Evolutionary conservation across 2,113 vertebrate species (phyloP).

Genomic region (Datnioides undecimradiatus): DNA sequence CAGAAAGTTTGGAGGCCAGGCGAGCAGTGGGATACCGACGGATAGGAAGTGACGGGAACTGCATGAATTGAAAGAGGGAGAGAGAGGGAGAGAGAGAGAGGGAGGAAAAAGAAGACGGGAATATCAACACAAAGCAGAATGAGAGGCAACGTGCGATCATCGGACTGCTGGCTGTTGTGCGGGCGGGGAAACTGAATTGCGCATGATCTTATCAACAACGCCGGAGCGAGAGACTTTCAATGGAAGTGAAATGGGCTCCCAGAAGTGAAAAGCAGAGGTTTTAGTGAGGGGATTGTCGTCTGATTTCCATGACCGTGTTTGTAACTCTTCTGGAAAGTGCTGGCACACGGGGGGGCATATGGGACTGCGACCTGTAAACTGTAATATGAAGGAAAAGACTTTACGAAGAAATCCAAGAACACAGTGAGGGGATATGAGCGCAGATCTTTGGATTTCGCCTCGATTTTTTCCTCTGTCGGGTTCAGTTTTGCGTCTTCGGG

Average conservation of each 20-base stretch:
- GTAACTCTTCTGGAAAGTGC: conserved; percentile 21
- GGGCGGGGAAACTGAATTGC: conserved; percentile 24
- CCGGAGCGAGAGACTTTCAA: conserved; percentile 56
- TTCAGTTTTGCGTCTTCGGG: conserved; percentile 69
- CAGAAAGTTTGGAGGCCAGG: conserved; percentile 79
- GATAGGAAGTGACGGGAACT: conserved; percentile 89
- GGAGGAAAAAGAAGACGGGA: conserved; percentile 18
- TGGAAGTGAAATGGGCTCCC: conserved; percentile 36
- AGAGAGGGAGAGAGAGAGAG: too few relatives aligned
- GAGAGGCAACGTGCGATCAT: conserved; percentile 63
- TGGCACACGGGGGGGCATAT: conserved; percentile 19
- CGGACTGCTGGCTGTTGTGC: conserved; percentile 3
- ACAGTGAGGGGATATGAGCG: conserved; percentile 68
- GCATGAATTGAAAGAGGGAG: conserved; percentile 59
- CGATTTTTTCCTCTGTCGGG: conserved; percentile 54
- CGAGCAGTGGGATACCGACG: conserved; percentile 79
- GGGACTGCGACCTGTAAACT: conserved; percentile 21
- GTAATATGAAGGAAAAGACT: conserved; percentile 50
- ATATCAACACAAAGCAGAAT: conserved; percentile 73
- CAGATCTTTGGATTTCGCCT: conserved; percentile 30
- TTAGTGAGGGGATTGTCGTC: conserved; percentile 6
- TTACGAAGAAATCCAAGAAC: neutral
- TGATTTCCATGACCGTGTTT: conserved; percentile 23
- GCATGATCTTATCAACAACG: conserved; percentile 51
- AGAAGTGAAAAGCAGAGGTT: conserved; percentile 59